These are phyloP conservation scores for Epinephelus fuscoguttatus DNA, from an alignment of 2,113 vertebrate genomes.

Conservation along the genomic window DNA sequence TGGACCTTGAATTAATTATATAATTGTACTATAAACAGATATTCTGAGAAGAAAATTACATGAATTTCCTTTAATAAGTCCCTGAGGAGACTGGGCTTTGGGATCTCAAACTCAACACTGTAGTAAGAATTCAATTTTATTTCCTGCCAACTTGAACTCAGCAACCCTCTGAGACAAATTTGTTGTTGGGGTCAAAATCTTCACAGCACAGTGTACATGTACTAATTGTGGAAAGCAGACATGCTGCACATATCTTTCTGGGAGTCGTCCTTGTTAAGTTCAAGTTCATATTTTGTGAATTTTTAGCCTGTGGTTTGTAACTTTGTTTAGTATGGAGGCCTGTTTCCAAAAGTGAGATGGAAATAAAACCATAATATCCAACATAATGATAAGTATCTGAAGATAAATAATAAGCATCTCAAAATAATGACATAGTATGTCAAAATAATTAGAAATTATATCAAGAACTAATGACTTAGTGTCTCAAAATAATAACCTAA, in stretches of 20 bases:
- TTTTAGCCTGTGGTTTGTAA: not conserved
- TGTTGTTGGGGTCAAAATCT: not conserved
- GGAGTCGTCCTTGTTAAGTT: not conserved
- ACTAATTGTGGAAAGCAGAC: not conserved
- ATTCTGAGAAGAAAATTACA: not conserved
- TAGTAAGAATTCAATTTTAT: not conserved
- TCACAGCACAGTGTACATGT: not conserved
- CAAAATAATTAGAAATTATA: too few species aligned
- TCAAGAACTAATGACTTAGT: too few species aligned
- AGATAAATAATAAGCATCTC: too few species aligned
- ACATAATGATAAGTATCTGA: too few species aligned
- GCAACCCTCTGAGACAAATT: slow-evolving; percentile 2
- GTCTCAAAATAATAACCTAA: too few species aligned
- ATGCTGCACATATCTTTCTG: too few species aligned
- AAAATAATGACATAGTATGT: too few species aligned
- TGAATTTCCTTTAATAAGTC: not conserved
- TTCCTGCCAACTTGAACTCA: slow-evolving; percentile 1
- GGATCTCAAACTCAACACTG: not conserved
- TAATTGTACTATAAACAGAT: not conserved
- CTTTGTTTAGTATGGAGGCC: not conserved
- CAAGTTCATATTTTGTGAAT: not conserved
- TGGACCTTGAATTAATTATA: slow-evolving; percentile 4
- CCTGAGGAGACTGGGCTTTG: not conserved
- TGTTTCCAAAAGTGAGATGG: too few species aligned
- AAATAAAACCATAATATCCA: too few species aligned